A percentile compares a stretch with the other conserved stretches of the same genome.
These are phyloP conservation scores for Limenitis arthemis DNA, from an alignment of 2,888 invertebrate species.

Conservation along the genomic window DNA sequence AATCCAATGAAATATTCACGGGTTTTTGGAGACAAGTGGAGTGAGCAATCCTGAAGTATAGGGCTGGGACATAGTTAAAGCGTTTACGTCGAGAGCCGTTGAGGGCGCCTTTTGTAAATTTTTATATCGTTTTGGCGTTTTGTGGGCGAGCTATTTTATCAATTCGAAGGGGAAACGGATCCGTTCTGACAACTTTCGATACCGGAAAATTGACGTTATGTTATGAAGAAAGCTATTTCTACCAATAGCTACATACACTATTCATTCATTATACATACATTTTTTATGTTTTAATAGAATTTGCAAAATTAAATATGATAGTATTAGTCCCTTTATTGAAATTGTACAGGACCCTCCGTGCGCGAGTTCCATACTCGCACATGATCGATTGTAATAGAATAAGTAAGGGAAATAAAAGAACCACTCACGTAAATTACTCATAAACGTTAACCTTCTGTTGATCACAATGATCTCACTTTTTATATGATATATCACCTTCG, in stretches of 20 bases:
- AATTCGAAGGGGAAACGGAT: conserved; percentile 52
- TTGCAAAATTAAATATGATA: neutral
- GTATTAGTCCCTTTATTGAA: no score
- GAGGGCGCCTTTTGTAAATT: conserved; percentile 65
- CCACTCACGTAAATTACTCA: conserved; percentile 5
- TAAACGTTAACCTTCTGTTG: conserved; percentile 3
- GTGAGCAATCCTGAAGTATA: conserved; percentile 67
- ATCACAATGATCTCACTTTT: conserved; percentile 1
- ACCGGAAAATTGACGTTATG: conserved; percentile 18
- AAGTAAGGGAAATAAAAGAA: no score
- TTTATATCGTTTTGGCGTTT: conserved; percentile 63
- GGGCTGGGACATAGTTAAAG: conserved; percentile 70
- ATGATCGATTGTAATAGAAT: no score
- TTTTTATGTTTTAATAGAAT: neutral
- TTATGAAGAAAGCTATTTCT: no score
- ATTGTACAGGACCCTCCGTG: no score
- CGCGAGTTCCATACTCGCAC: no score
- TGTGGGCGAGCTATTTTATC: conserved; percentile 61
- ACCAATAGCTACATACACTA: neutral
- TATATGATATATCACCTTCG: neutral
- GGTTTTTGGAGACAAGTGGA: conserved; percentile 70
- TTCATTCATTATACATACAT: neutral
- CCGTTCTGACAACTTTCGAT: conserved; percentile 53
- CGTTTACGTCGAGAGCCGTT: conserved; percentile 65
- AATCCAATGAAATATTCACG: conserved; percentile 55